A percentile compares a stretch with the other conserved stretches of the same genome.
Conservation (phyloP, 2,888 invertebrate species). For the Chloroclystis v-ata region DNA sequence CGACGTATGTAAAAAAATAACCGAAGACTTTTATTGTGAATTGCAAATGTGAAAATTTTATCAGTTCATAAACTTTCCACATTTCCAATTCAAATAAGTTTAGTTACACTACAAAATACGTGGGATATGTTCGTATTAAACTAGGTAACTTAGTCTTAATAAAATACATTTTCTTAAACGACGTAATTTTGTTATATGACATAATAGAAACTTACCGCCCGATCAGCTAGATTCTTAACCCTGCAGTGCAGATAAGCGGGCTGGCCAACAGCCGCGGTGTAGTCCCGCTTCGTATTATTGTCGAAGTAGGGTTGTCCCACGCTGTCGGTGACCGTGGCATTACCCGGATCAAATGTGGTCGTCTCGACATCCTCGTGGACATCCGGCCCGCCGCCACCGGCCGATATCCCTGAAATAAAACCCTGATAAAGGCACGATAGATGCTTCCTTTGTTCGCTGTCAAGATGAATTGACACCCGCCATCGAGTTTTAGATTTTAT, state of each 20-base stretch:
- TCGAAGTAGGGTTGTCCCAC: slow-evolving; percentile 92
- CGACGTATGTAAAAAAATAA: no score
- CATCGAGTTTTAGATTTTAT: slow-evolving; percentile 7
- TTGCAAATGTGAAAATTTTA: no score
- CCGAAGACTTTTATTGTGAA: no score
- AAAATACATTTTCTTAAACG: no score
- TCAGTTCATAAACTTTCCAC: no score
- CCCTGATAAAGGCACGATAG: slow-evolving; percentile 5
- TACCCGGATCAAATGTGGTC: slow-evolving; percentile 39
- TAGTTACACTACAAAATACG: no score
- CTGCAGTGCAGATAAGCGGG: slow-evolving; percentile 90
- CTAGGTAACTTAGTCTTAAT: no score
- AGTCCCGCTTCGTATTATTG: slow-evolving; percentile 87
- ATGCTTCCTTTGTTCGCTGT: slow-evolving; percentile 14
- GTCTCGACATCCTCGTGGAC: slow-evolving; percentile 37
- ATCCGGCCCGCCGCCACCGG: slow-evolving; percentile 46
- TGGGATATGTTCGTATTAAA: no score
- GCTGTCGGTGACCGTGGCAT: slow-evolving; percentile 73
- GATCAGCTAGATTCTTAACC: slow-evolving; percentile 90
- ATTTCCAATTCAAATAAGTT: no score
- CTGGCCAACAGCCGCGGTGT: slow-evolving; percentile 91
- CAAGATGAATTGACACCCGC: slow-evolving; percentile 17
- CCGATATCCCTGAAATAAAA: slow-evolving; percentile 50
- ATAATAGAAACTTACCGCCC: slow-evolving; percentile 84
- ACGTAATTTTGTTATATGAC: no score